phyloP scores from a whole-genome alignment of 2,113 vertebrate species.

The Prinia subflava region DNA sequence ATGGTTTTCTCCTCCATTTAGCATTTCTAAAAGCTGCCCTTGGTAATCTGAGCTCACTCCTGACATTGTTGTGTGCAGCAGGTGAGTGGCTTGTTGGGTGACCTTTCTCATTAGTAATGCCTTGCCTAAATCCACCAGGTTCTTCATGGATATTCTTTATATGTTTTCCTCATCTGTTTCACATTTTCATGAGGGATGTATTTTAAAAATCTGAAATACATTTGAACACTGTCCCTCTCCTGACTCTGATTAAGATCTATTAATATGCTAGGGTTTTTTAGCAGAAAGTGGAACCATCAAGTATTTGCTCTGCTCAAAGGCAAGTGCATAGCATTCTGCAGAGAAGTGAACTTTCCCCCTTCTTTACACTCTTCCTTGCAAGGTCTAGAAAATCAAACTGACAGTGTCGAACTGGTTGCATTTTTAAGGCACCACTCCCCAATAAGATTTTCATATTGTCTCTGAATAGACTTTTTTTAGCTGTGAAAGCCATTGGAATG shows the following conservation, averaged over 20 bases:
- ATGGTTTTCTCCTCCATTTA: background rate
- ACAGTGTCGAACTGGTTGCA: background rate
- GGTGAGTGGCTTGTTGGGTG: background rate
- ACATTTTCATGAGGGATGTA: background rate
- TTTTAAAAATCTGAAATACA: background rate
- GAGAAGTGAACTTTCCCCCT: background rate
- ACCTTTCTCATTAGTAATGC: background rate
- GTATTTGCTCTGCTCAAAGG: background rate
- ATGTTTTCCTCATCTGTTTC: background rate
- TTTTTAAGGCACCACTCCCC: background rate
- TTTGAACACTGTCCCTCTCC: background rate
- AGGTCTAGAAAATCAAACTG: background rate
- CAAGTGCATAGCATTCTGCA: background rate
- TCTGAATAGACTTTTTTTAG: conserved; percentile 18
- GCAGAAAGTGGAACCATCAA: background rate
- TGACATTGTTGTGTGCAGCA: background rate
- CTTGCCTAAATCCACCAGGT: background rate
- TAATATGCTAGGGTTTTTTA: background rate
- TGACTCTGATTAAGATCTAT: background rate
- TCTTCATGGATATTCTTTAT: background rate
- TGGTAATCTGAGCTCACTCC: background rate
- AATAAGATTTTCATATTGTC: background rate
- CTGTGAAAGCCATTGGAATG: background rate
- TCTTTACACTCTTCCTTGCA: background rate
- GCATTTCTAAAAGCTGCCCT: background rate